Conservation (phyloP, 1,140 invertebrate species). For the Lepeophtheirus salmonis region DNA sequence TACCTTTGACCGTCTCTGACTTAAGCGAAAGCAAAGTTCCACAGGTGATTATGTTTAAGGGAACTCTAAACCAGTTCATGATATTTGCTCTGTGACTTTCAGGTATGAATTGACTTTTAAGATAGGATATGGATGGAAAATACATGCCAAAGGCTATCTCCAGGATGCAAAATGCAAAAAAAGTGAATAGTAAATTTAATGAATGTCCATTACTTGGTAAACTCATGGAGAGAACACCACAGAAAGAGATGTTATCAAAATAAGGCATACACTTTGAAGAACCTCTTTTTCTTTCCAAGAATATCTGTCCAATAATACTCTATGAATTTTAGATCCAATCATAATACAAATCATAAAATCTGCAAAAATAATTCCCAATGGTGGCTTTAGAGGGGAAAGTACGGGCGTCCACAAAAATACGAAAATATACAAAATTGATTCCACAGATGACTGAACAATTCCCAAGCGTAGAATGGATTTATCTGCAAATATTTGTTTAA, state of each 20-base stretch:
- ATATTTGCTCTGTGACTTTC: slow-evolving; percentile 39
- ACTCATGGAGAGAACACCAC: too few relatives aligned
- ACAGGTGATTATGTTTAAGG: slow-evolving; percentile 38
- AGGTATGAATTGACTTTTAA: slow-evolving; percentile 42
- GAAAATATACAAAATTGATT: slow-evolving; percentile 52
- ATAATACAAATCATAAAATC: slow-evolving; percentile 47
- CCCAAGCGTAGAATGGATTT: slow-evolving; percentile 37
- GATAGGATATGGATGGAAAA: slow-evolving; percentile 38
- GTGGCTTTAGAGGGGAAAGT: slow-evolving; percentile 29
- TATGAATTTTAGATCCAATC: slow-evolving; percentile 44
- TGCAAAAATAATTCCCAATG: slow-evolving; percentile 38
- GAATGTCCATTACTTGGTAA: too few relatives aligned
- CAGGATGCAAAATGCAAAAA: slow-evolving; percentile 39
- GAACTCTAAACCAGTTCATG: slow-evolving; percentile 40
- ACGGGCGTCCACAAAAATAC: slow-evolving; percentile 52
- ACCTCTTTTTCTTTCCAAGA: slow-evolving; percentile 25
- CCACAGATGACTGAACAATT: slow-evolving; percentile 44
- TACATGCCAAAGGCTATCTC: slow-evolving; percentile 36
- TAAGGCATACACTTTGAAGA: slow-evolving; percentile 25
- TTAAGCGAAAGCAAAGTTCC: slow-evolving; percentile 34
- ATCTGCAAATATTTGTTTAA: slow-evolving; percentile 28
- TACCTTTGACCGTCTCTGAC: slow-evolving; percentile 28
- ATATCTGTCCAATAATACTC: slow-evolving; percentile 28
- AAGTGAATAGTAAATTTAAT: slow-evolving; percentile 33
- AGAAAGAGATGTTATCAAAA: slow-evolving; percentile 25